phyloP scores from a whole-genome alignment of 2,888 invertebrate genomes.

The Pharmacophagus antenor region DNA sequence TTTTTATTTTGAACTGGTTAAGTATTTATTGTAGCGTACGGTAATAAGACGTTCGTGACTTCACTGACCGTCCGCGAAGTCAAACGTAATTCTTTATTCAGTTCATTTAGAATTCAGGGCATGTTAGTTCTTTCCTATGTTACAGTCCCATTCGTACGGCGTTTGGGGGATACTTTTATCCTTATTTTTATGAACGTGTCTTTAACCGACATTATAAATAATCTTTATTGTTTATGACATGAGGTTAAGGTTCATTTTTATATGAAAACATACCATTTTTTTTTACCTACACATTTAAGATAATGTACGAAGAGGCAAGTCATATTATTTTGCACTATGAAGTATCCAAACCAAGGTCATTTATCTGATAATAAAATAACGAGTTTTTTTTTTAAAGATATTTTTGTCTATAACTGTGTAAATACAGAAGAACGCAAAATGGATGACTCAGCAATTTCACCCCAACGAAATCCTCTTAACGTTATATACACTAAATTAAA shows the following conservation, averaged over 20 bases:
- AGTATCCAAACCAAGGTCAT: no score
- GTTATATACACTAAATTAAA: background rate
- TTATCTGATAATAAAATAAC: no score
- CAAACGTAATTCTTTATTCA: constrained; percentile 53
- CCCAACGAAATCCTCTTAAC: no score
- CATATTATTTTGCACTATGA: no score
- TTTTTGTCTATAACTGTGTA: no score
- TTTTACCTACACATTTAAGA: background rate
- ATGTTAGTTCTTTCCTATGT: constrained; percentile 44
- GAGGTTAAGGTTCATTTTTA: constrained; percentile 1
- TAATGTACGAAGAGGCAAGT: background rate
- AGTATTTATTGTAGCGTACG: constrained; percentile 42
- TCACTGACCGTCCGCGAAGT: constrained; percentile 43
- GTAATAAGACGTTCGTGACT: constrained; percentile 49
- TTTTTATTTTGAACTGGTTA: background rate
- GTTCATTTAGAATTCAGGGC: constrained; percentile 61
- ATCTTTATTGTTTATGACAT: constrained; percentile 3
- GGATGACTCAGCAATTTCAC: no score
- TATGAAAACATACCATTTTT: background rate
- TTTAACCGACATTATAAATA: constrained; percentile 23
- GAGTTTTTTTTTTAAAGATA: no score
- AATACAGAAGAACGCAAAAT: no score
- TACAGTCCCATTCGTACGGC: constrained; percentile 43
- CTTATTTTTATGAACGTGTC: constrained; percentile 23
- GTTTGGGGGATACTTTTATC: constrained; percentile 38